Conservation (phyloP, 23 tunicate species). For the Trididemnum nubilum region DNA sequence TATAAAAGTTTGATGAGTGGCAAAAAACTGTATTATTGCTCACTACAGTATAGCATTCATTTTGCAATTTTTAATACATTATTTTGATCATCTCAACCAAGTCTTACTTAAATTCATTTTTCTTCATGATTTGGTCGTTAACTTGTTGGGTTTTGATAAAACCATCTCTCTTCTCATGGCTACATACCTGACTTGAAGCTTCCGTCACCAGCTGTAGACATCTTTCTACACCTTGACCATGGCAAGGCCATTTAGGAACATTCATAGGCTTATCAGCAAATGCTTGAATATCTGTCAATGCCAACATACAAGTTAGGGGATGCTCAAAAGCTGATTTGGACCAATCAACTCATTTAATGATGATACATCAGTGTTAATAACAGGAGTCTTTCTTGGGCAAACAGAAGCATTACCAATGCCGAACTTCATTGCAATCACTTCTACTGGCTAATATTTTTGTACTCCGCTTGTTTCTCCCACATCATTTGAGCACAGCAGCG, state of each 20-base stretch:
- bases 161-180: slow-evolving; percentile 7
- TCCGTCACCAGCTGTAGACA: background rate
- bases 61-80: background rate
- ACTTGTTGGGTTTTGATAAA: background rate
- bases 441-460: background rate
- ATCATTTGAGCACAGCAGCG: background rate
- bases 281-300: background rate
- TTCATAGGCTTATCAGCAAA: background rate
- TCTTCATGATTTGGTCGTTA: background rate
- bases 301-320: background rate
- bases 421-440: background rate
- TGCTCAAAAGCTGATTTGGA: background rate
- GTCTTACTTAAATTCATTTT: background rate
- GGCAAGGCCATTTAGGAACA: slow-evolving; percentile 11
- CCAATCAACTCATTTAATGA: background rate
- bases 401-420: background rate
- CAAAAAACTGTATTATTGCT: background rate
- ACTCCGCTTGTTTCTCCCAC: background rate
- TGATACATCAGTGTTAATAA: background rate
- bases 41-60: background rate
- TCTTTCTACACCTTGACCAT: slow-evolving; percentile 8
- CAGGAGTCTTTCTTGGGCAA: background rate
- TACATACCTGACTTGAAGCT: background rate
- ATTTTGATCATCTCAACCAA: background rate
- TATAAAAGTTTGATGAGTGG: too few relatives aligned